Conservation (phyloP, 2,888 invertebrate genomes). For the Limnephilus auricula region DNA sequence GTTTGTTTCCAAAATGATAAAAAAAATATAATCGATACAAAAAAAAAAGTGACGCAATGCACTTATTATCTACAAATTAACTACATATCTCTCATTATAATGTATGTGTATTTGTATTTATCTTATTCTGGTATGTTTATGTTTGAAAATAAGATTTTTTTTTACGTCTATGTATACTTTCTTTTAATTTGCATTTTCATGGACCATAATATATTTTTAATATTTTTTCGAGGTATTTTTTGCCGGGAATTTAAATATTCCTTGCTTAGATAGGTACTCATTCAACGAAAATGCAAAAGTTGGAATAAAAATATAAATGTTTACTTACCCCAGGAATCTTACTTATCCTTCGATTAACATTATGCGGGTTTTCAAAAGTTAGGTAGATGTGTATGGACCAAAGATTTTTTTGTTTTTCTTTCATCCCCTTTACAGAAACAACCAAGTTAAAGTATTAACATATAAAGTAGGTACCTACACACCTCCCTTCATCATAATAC, state of each 20-base stretch:
- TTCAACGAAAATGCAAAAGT: background rate
- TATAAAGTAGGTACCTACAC: background rate
- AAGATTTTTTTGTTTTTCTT: background rate
- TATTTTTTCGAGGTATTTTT: background rate
- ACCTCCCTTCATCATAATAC: background rate
- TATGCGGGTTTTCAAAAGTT: background rate
- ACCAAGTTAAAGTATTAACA: background rate
- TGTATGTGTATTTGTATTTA: no score
- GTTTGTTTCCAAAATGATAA: no score
- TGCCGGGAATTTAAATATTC: background rate
- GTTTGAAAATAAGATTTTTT: no score
- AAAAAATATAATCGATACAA: no score
- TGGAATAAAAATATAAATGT: background rate
- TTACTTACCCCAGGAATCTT: background rate
- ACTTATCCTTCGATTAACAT: background rate
- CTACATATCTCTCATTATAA: no score
- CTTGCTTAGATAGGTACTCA: background rate
- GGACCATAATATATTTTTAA: no score
- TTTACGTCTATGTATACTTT: no score
- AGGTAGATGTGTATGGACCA: background rate
- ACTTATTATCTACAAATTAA: no score
- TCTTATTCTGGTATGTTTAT: no score
- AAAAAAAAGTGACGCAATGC: no score
- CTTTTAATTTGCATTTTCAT: background rate
- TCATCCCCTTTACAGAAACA: background rate